Evolutionary conservation across 2,113 vertebrate species (phyloP).

Genomic region (Sclerurus mexicanus): DNA sequence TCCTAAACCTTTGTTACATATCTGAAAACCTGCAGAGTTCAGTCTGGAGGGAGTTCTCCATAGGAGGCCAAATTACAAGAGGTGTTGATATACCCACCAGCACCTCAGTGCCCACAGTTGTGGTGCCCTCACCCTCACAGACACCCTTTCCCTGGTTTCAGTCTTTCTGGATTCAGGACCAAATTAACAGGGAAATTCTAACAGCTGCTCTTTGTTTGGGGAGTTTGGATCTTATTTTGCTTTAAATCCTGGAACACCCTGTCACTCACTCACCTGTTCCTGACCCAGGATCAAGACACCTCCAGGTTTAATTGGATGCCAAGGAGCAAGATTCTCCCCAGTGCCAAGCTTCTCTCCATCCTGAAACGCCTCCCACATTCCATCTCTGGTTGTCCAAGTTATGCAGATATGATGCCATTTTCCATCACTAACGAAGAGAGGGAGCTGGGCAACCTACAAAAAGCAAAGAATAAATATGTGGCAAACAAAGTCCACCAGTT

Average conservation of each 20-base stretch:
- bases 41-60: neutral
- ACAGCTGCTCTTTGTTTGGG: neutral
- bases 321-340: slow-evolving; percentile 96
- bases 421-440: slow-evolving; percentile 91
- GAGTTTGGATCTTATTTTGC: neutral
- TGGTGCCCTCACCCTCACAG: neutral
- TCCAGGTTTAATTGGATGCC: slow-evolving; percentile 98
- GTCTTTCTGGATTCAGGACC: neutral
- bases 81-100: neutral
- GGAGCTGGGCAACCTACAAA: slow-evolving; percentile 90
- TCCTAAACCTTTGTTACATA: neutral
- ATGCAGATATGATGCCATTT: slow-evolving; percentile 98
- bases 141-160: neutral
- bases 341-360: slow-evolving; percentile 94
- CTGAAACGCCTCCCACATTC: slow-evolving; percentile 98
- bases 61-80: neutral
- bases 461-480: neutral
- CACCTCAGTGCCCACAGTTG: too few species aligned
- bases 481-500: neutral
- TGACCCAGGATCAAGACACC: slow-evolving; percentile 96
- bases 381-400: slow-evolving; percentile 97
- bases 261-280: slow-evolving; percentile 87
- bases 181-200: neutral
- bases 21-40: neutral
- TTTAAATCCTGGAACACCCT: neutral